Evolutionary conservation across 1,140 invertebrate species (phyloP).

Genomic region (Aporrectodea caliginosa): DNA sequence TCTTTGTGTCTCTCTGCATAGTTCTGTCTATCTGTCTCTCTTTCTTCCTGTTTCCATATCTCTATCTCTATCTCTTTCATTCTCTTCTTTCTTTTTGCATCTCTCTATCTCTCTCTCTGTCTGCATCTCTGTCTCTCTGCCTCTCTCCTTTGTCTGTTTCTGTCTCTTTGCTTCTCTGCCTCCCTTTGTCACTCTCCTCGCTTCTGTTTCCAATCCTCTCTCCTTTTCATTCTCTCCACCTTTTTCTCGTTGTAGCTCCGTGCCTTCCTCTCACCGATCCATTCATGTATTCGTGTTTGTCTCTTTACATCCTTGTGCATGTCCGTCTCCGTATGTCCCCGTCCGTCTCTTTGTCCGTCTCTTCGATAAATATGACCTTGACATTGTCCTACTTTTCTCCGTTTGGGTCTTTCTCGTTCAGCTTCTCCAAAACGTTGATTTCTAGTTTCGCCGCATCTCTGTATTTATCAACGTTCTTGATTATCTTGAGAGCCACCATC

Average conservation of each 20-base stretch:
- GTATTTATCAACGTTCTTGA: slow-evolving; percentile 99
- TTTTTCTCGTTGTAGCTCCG: neutral
- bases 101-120: neutral
- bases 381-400: slow-evolving; percentile 84
- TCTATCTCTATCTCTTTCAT: neutral
- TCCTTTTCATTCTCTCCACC: neutral
- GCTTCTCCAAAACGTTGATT: slow-evolving; percentile 96
- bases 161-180: neutral
- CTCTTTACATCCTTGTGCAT: neutral
- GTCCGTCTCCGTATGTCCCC: neutral
- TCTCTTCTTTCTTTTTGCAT: neutral
- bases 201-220: too few relatives aligned
- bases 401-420: slow-evolving; percentile 87
- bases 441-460: slow-evolving; percentile 97
- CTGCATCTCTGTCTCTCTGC: neutral
- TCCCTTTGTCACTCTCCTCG: neutral
- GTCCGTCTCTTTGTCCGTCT: neutral
- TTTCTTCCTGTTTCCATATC: neutral
- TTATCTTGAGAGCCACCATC: slow-evolving; percentile 90
- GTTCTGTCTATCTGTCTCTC: neutral
- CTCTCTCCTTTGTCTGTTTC: neutral
- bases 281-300: neutral
- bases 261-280: neutral
- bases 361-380: neutral
- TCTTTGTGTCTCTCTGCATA: neutral